A percentile compares a stretch with the other conserved stretches of the same genome.
These are phyloP conservation scores for Larimichthys crocea DNA, from an alignment of 2,113 vertebrate genomes.

Conservation along the genomic window DNA sequence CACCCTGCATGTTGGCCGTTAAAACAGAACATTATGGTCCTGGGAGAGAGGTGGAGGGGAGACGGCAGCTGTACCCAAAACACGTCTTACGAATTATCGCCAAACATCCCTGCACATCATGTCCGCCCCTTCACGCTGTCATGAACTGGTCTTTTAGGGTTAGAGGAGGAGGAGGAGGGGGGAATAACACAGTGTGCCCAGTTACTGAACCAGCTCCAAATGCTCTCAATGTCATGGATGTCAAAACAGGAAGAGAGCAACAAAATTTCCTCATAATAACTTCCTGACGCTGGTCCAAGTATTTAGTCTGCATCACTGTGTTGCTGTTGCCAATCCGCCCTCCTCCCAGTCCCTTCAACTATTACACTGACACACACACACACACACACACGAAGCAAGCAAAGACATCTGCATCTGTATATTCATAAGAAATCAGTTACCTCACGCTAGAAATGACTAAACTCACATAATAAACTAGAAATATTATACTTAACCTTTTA, in stretches of 20 bases:
- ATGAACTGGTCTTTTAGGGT: background rate
- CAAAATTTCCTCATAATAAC: conserved; percentile 69
- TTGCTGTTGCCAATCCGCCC: conserved; percentile 44
- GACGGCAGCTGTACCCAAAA: background rate
- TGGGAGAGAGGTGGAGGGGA: conserved; percentile 4
- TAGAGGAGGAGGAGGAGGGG: background rate
- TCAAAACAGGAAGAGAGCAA: conserved; percentile 75
- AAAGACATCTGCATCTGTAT: conserved; percentile 5
- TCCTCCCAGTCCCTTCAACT: conserved; percentile 5
- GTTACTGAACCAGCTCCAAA: conserved; percentile 33
- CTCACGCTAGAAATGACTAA: background rate
- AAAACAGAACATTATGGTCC: background rate
- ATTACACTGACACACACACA: background rate
- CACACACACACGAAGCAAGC: background rate
- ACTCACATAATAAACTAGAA: background rate
- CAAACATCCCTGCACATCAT: conserved; percentile 9
- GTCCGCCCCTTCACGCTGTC: background rate
- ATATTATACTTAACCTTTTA: conserved; percentile 8
- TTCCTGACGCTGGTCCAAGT: conserved; percentile 68
- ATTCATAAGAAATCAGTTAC: background rate
- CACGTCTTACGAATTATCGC: conserved; percentile 18
- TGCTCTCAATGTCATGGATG: conserved; percentile 50
- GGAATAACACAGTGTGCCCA: conserved; percentile 7
- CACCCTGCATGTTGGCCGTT: background rate
- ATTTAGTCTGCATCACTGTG: conserved; percentile 49